Base-by-base conservation (phyloP, 2,113 vertebrate species). In the Dicentrarchus labrax region DNA sequence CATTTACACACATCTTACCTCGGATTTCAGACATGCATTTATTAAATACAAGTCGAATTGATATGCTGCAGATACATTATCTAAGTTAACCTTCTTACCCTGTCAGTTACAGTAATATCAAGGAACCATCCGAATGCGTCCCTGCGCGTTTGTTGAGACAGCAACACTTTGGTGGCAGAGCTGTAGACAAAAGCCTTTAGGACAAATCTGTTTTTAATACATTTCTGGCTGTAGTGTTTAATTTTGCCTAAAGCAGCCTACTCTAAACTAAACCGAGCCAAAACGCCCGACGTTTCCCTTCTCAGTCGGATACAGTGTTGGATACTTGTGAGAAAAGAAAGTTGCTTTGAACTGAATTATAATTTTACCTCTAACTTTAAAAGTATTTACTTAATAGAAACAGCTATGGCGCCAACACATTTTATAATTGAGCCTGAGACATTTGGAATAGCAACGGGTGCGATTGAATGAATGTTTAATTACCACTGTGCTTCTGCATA, bases 61-160 rank as follows among this genome's bases (percentile, higher is more conserved):
- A 59, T 81, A 76, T n/a, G 2, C n/a, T 59, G n/a, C 4, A 41
- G 50, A 66, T 60, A 6, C 65, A 47, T 50, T 38, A 76, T 67
- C 24, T 8, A 5, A 80, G 16, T 72, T 15, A 22, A 67, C 66
- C 45, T n/a, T 45, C 13, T 12, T 67, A 10, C 24, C 22, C 72
- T 53, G 67, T 60, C 72, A 54, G 22, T 47, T n/a, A 22, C 53
- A 54, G 17, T 36, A 21, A 48, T 57, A 74, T 57, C 73, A 30
- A 39, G 45, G 3, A 54, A 19, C 4, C 4, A 48, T 76, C 21
- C 5, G 64, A 24, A 51, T 1, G 22, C 22, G 19, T 15, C 22
- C 24, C 15, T 41, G 22, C n/a, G 5, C 10, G 8, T 36, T 48
- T 66, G 47, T 43, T 4, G 6, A 19, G 53, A 66, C 19, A 41